Conservation (phyloP, 2,113 vertebrate genomes). For the Pelusios castaneus region DNA sequence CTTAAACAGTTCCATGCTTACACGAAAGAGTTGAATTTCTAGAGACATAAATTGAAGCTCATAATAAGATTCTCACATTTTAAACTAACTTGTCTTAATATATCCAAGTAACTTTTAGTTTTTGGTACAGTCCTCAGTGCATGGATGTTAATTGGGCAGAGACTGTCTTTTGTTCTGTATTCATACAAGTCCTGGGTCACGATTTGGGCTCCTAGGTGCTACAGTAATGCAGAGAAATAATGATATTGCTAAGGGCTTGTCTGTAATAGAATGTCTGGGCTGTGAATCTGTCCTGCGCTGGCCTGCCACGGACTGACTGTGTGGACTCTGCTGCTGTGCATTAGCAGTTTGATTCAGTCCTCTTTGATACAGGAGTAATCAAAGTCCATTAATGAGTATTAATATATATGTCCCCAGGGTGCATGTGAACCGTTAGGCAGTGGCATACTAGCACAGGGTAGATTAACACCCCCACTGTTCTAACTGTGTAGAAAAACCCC, state of each 20-base stretch:
- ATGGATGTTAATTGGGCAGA: background rate
- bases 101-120: constrained; percentile 5
- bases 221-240: no score
- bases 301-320: no score
- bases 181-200: background rate
- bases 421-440: background rate
- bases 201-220: background rate
- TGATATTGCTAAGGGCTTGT: no score
- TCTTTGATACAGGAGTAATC: no score
- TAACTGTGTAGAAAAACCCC: background rate
- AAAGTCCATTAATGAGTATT: background rate
- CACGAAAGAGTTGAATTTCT: background rate
- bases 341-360: no score
- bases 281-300: no score
- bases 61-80: background rate
- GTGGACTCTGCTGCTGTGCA: no score
- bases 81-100: background rate
- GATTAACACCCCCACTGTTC: background rate
- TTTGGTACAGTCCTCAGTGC: background rate
- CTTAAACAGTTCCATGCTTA: background rate
- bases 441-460: background rate
- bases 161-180: background rate
- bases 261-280: no score
- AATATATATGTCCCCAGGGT: background rate
- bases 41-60: background rate